These are phyloP conservation scores for Erebia ligea DNA, from an alignment of 2,888 invertebrate genomes.

Conservation along the genomic window DNA sequence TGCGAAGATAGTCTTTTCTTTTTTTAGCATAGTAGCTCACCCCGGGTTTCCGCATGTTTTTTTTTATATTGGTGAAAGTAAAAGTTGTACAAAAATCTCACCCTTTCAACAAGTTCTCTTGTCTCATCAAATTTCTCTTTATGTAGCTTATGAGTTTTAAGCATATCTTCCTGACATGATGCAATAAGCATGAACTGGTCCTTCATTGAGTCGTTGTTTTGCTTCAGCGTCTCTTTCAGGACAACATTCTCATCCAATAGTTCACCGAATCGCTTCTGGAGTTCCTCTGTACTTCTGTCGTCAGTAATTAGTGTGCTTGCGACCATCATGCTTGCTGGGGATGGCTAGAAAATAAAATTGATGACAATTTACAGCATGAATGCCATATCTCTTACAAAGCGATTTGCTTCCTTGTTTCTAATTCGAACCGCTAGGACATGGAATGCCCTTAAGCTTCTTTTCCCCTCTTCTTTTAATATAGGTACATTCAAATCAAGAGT, in stretches of 20 bases:
- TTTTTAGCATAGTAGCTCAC: no score
- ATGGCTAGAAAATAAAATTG: constrained; percentile 57
- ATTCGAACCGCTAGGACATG: no score
- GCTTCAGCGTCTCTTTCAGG: constrained; percentile 84
- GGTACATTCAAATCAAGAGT: no score
- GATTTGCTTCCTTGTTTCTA: no score
- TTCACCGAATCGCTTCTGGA: constrained; percentile 79
- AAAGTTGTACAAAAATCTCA: constrained; percentile 44
- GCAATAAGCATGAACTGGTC: constrained; percentile 85
- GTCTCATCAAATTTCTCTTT: constrained; percentile 87
- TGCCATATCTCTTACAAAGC: no score
- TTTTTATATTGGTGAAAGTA: no score
- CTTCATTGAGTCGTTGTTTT: constrained; percentile 87
- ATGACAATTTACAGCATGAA: no score
- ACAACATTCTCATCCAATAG: constrained; percentile 82
- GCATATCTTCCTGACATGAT: constrained; percentile 86
- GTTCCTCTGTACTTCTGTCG: constrained; percentile 68
- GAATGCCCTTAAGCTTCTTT: no score
- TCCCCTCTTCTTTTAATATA: no score
- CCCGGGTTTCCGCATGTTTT: no score
- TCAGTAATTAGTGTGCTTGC: constrained; percentile 73
- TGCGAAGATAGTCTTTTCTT: no score
- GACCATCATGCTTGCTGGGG: constrained; percentile 72
- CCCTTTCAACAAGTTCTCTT: constrained; percentile 82
- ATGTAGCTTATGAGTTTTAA: constrained; percentile 84